A percentile compares a stretch with the other conserved stretches of the same genome.
phyloP scores from a whole-genome alignment of 2,113 vertebrate genomes.

The Shinisaurus crocodilurus region DNA sequence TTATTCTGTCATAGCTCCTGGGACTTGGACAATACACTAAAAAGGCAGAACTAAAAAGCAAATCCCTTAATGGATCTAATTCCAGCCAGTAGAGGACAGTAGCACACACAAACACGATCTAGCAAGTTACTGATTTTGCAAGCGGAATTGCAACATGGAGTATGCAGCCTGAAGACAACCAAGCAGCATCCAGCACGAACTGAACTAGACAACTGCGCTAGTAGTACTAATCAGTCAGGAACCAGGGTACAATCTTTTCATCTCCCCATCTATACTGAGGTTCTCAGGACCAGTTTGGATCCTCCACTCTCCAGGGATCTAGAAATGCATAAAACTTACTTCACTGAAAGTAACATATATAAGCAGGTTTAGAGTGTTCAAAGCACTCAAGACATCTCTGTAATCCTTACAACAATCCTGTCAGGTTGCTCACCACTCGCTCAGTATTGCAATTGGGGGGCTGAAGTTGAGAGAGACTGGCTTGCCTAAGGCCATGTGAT shows the following conservation, averaged over 20 bases:
- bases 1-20: neutral
- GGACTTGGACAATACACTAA: neutral
- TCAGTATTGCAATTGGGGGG: neutral
- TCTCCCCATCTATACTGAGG: neutral
- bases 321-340: neutral
- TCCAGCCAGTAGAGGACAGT: conserved; percentile 31
- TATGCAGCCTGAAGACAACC: neutral
- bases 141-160: conserved; percentile 3
- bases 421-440: neutral
- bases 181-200: neutral
- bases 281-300: neutral
- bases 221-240: neutral
- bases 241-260: neutral
- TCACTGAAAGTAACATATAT: neutral
- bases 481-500: neutral
- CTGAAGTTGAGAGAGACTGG: neutral
- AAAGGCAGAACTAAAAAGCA: neutral
- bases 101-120: conserved; percentile 23
- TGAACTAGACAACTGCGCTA: neutral
- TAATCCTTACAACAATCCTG: neutral
- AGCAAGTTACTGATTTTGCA: neutral
- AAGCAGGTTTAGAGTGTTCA: neutral
- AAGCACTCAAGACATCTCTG: neutral
- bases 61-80: conserved; percentile 11
- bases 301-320: neutral